Evolutionary conservation across 1,140 invertebrate genomes (phyloP), one percentile per base, ranked within the genome.

Genomic region (Leucophenga varia): DNA sequence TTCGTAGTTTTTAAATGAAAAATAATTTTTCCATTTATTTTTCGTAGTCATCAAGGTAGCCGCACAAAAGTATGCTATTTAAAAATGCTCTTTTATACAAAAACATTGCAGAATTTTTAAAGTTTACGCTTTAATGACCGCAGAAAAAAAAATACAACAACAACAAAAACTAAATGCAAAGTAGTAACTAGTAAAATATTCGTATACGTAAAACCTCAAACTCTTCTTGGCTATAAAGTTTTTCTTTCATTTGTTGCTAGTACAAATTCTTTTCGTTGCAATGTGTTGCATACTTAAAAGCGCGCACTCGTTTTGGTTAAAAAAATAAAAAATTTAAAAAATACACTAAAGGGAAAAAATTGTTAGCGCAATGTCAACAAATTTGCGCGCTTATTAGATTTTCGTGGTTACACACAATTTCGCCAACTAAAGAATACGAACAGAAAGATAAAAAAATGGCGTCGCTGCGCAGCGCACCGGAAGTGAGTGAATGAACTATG

Each of bases 351-450:
- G 16, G 13, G 4, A n/a, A 68, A 67, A 67, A 63, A 67, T 68
- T 64, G 63, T 68, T 67, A 64, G 63, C 63, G 64, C 64, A 63
- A 67, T 67, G 63, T 67, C 63, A 67, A 67, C 64, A 67, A 67
- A 67, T 67, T 67, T 67, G 63, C 59, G 64, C 59, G 63, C 63
- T 67, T 68, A 67, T 67, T 67, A 67, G 63, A 67, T 67, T 67
- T 67, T 67, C 64, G 63, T 67, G 64, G 63, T 64, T 59, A 59
- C 64, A 68, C 63, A 67, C 63, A 68, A 67, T 67, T 67, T 67
- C 63, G 63, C 63, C 63, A 67, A 67, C 63, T 68, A 67, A 68
- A 64, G 59, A 53, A 59, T 59, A 64, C 59, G 45, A n/a, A n/a
- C 64, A 63, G 47, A 52, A 43, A 67, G 64, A 63, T 63, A 68